Conservation (phyloP, 2,797 vertebrate genomes). For the Fistularia tabacaria region DNA sequence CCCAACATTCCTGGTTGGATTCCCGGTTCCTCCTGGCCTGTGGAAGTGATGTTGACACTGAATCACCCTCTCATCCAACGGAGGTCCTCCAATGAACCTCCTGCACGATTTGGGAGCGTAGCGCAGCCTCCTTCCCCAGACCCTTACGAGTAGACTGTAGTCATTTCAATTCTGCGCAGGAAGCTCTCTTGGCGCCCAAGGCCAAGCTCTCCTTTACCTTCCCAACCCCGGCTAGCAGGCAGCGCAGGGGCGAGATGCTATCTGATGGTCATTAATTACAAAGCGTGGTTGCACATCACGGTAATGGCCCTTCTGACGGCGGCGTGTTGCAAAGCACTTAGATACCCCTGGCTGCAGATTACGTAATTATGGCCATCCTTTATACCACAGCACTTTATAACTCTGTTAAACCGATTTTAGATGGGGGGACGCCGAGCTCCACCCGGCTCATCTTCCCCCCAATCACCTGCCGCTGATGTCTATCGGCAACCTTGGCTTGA, state of each 20-base stretch:
- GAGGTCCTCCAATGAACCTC: no score
- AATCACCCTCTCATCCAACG: no score
- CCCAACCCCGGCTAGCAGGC: conserved; percentile 3
- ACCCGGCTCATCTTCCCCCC: conserved; percentile 33
- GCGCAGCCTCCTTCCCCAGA: no score
- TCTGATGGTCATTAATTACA: conserved; percentile 57
- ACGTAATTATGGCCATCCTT: conserved; percentile 54
- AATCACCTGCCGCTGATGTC: conserved; percentile 1
- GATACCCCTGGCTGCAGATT: conserved; percentile 55
- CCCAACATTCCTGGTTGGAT: no score
- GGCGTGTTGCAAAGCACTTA: no score
- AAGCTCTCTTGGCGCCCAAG: no score
- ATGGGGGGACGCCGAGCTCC: conserved; percentile 19
- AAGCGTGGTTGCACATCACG: conserved; percentile 63
- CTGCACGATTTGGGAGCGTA: no score
- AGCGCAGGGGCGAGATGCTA: conserved; percentile 15
- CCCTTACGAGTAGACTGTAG: no score
- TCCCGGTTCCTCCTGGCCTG: no score
- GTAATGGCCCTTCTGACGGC: conserved; percentile 32
- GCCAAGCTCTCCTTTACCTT: conserved; percentile 4
- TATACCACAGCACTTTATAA: conserved; percentile 59
- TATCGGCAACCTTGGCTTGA: background rate
- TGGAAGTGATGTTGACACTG: no score
- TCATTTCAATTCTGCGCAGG: no score
- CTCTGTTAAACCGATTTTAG: conserved; percentile 59